phyloP scores from a whole-genome alignment of 2,113 vertebrate species.

The Lasiurus cinereus region DNA sequence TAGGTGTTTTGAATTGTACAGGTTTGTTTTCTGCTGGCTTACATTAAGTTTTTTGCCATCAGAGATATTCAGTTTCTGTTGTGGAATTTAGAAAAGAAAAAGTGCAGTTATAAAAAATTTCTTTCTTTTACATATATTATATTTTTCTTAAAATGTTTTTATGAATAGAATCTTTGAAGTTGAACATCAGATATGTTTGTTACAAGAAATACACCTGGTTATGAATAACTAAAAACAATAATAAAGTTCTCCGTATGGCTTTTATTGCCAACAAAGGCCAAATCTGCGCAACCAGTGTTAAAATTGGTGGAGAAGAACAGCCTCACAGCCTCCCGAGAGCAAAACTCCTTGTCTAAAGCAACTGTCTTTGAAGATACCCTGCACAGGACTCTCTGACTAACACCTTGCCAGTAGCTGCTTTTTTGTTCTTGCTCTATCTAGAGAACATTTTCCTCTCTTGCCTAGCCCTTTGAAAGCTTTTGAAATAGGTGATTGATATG shows the following conservation, averaged over 20 bases:
- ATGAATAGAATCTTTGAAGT: slow-evolving; percentile 33
- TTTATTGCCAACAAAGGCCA: neutral
- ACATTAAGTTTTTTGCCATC: neutral
- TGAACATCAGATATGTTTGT: slow-evolving; percentile 14
- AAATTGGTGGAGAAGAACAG: neutral
- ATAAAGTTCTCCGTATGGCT: neutral
- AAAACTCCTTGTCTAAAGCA: neutral
- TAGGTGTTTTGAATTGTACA: neutral
- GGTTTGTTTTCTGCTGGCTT: neutral
- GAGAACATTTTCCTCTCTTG: neutral
- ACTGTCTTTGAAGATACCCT: neutral
- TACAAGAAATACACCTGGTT: neutral
- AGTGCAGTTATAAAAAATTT: neutral
- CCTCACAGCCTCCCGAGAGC: neutral
- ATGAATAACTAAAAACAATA: slow-evolving; percentile 15
- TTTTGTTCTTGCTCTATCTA: slow-evolving; percentile 19
- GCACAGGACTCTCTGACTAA: neutral
- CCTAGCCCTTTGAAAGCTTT: slow-evolving; percentile 57
- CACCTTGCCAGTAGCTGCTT: neutral
- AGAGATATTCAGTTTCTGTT: neutral
- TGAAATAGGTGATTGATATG: neutral
- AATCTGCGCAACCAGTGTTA: neutral
- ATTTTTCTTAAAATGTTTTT: slow-evolving; percentile 51
- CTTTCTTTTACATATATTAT: neutral
- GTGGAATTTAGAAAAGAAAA: slow-evolving; percentile 43